Percentiles rank a stretch among this genome's conserved stretches.
Conservation (phyloP, 2,888 invertebrate genomes). For the Druceiella hillmani region DNA sequence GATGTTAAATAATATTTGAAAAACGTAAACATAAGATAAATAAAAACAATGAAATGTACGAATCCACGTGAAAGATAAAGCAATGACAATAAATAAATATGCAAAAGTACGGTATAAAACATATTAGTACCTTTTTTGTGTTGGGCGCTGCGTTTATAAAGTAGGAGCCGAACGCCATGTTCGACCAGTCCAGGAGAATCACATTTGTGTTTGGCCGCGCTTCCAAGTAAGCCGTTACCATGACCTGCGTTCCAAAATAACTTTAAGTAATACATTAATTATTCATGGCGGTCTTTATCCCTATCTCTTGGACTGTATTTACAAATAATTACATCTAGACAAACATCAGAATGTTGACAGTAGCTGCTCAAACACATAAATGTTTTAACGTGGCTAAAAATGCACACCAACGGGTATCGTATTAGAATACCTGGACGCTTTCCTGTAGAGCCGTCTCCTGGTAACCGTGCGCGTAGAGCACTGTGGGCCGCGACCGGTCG, state of each 20-base stretch:
- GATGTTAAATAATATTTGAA: too few relatives aligned
- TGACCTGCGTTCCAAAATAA: constrained; percentile 32
- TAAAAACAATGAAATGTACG: neutral
- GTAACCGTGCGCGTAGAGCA: constrained; percentile 56
- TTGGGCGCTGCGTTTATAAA: constrained; percentile 56
- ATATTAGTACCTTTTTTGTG: constrained; percentile 47
- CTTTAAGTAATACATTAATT: neutral
- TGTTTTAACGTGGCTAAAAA: too few relatives aligned
- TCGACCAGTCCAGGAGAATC: constrained; percentile 47
- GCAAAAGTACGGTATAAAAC: neutral
- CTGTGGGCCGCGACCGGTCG: constrained; percentile 44
- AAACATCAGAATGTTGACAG: too few relatives aligned
- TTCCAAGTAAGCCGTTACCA: constrained; percentile 44
- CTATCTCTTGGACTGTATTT: too few relatives aligned
- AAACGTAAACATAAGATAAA: too few relatives aligned
- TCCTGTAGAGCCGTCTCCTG: constrained; percentile 53
- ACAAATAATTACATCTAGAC: too few relatives aligned
- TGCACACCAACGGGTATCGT: too few relatives aligned
- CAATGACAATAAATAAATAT: neutral
- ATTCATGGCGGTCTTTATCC: too few relatives aligned
- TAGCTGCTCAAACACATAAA: too few relatives aligned
- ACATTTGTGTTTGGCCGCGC: constrained; percentile 41
- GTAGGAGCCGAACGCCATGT: constrained; percentile 47
- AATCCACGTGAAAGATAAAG: neutral
- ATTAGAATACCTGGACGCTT: constrained; percentile 43